Conservation (phyloP, 1,140 invertebrate genomes). For the Drosophila azteca region DNA sequence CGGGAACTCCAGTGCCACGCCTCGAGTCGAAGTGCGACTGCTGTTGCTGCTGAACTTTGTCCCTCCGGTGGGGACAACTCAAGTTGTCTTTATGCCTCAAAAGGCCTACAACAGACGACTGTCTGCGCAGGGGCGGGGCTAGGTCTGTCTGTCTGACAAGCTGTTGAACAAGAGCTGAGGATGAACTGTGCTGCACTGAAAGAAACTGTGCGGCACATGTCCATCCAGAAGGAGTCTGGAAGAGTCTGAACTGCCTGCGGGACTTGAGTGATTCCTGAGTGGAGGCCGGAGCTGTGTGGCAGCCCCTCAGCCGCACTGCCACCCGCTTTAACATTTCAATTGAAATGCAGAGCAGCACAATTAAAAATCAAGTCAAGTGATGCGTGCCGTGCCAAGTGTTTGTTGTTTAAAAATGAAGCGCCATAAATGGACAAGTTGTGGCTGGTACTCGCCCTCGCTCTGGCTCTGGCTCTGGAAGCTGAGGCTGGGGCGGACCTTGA, state of each 20-base stretch:
- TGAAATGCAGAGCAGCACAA: constrained; percentile 64
- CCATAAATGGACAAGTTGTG: constrained; percentile 60
- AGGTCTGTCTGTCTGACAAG: constrained; percentile 33
- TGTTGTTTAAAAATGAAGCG: constrained; percentile 61
- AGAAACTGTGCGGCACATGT: no score
- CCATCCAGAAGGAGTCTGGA: no score
- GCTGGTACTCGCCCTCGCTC: no score
- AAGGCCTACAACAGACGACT: constrained; percentile 52
- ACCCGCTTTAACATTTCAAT: constrained; percentile 46
- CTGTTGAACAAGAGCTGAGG: constrained; percentile 36
- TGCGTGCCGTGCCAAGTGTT: constrained; percentile 57
- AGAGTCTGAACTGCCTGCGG: neutral
- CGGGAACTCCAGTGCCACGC: constrained; percentile 59
- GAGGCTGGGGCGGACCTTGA: no score
- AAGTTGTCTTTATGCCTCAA: constrained; percentile 68
- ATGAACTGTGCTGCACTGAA: no score
- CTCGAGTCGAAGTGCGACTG: neutral
- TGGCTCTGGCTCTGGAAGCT: no score
- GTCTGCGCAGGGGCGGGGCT: constrained; percentile 8
- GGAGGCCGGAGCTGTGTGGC: no score
- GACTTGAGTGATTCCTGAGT: no score
- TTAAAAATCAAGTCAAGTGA: constrained; percentile 66
- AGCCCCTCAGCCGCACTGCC: constrained; percentile 10
- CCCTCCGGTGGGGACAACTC: constrained; percentile 54
- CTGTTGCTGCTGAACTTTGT: constrained; percentile 11